Evolutionary conservation across 2,888 invertebrate species (phyloP).

Genomic region (Empis stercorea): DNA sequence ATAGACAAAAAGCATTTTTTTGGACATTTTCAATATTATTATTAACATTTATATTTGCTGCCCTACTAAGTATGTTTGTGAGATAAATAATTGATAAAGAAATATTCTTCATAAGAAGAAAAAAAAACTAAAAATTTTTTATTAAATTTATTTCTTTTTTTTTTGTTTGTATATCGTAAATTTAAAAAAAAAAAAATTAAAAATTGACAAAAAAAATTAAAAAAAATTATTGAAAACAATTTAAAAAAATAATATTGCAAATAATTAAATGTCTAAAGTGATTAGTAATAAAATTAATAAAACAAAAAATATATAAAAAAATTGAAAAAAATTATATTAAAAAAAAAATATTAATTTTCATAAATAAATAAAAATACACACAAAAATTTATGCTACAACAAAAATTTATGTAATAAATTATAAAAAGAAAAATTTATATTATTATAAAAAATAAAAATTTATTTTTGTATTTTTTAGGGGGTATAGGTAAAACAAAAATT

Average conservation of each 20-base stretch:
- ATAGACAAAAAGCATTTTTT: conserved; percentile 33
- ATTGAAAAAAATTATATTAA: conserved; percentile 1
- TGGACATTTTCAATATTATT: conserved; percentile 33
- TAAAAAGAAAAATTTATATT: neutral
- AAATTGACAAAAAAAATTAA: conserved; percentile 3
- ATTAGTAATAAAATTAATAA: conserved; percentile 7
- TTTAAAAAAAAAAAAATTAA: neutral
- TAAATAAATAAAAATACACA: conserved; percentile 4
- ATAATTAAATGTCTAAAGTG: conserved; percentile 10
- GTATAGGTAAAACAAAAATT: conserved; percentile 2
- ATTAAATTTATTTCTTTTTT: no score
- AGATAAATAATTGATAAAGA: conserved; percentile 15
- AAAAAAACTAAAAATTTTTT: no score
- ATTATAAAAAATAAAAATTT: neutral
- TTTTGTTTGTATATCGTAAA: neutral
- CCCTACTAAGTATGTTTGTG: conserved; percentile 31
- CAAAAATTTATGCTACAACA: conserved; percentile 1
- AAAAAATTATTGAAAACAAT: neutral
- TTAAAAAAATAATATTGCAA: conserved; percentile 9
- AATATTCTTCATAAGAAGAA: no score
- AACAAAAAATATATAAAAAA: conserved; percentile 7
- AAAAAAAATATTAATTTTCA: conserved; percentile 4
- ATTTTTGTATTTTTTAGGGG: neutral
- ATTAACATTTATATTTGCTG: conserved; percentile 30
- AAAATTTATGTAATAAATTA: neutral